phyloP scores from a whole-genome alignment of 2,797 vertebrate genomes.

The Poeciliopsis paucimaculata region DNA sequence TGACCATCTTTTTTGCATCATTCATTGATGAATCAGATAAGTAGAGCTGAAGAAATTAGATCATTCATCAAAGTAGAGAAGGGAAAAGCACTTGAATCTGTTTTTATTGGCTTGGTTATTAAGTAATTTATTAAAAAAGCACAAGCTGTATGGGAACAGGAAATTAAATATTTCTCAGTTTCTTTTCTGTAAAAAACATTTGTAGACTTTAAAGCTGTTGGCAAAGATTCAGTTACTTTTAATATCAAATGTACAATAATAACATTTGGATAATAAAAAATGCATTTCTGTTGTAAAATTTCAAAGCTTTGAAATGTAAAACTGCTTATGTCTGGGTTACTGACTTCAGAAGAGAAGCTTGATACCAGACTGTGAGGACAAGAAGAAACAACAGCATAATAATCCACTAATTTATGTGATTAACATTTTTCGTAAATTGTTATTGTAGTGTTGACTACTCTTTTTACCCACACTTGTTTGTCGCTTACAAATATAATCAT shows the following conservation, averaged over 20 bases:
- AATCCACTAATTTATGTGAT: not conserved
- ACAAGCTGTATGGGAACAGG: not conserved
- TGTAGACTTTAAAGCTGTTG: not conserved
- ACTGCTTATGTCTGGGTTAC: not conserved
- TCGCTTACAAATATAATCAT: not conserved
- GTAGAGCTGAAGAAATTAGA: not conserved
- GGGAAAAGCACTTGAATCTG: not conserved
- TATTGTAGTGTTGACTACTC: not conserved
- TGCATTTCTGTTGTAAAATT: not conserved
- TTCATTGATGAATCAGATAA: constrained; percentile 11
- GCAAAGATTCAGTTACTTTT: not conserved
- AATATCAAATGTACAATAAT: not conserved
- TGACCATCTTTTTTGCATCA: not conserved
- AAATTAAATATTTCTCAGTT: not conserved
- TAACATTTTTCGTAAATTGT: not conserved
- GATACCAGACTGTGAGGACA: not conserved
- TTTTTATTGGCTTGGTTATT: not conserved
- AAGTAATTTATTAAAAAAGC: not conserved
- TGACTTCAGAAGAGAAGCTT: not conserved
- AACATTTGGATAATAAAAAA: not conserved
- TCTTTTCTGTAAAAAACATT: not conserved
- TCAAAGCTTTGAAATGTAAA: not conserved
- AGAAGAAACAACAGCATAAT: not conserved
- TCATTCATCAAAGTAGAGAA: not conserved
- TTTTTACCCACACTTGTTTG: not conserved